Conservation (phyloP, 2,888 invertebrate species). For the Drosophila eohydei region DNA sequence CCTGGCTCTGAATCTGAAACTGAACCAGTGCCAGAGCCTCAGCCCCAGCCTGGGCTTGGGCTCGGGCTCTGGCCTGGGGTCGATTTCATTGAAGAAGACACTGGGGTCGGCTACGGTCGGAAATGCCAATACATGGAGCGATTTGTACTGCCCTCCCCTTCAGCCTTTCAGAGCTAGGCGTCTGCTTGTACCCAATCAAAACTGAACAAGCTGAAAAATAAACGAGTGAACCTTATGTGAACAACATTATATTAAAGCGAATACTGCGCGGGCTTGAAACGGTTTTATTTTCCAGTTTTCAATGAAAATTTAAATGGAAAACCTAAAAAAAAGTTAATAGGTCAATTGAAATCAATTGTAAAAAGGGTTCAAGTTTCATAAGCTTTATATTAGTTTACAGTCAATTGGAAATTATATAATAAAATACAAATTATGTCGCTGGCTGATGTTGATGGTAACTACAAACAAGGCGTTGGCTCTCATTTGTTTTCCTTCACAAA, state of each 20-base stretch:
- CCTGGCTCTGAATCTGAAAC: constrained; percentile 21
- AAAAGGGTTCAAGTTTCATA: too few relatives aligned
- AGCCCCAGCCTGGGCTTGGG: constrained; percentile 15
- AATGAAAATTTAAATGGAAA: background rate
- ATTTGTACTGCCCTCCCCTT: constrained; percentile 17
- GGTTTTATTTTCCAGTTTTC: background rate
- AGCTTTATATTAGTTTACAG: too few relatives aligned
- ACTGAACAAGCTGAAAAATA: constrained; percentile 7
- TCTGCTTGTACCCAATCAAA: background rate
- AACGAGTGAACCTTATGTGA: background rate
- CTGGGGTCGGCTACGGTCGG: constrained; percentile 52
- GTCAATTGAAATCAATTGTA: too few relatives aligned
- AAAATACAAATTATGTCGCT: background rate
- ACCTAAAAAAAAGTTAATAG: background rate
- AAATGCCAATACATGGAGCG: constrained; percentile 71
- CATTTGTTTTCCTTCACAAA: constrained; percentile 29
- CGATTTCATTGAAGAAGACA: constrained; percentile 55
- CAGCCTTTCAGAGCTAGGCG: constrained; percentile 18
- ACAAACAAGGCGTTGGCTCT: background rate
- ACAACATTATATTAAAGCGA: background rate
- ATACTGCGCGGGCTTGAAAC: background rate
- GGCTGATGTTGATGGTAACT: background rate
- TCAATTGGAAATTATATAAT: background rate
- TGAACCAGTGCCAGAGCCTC: constrained; percentile 10
- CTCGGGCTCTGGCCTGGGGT: constrained; percentile 41